Conservation (phyloP, 2,113 vertebrate species). For the Pristiophorus japonicus region DNA sequence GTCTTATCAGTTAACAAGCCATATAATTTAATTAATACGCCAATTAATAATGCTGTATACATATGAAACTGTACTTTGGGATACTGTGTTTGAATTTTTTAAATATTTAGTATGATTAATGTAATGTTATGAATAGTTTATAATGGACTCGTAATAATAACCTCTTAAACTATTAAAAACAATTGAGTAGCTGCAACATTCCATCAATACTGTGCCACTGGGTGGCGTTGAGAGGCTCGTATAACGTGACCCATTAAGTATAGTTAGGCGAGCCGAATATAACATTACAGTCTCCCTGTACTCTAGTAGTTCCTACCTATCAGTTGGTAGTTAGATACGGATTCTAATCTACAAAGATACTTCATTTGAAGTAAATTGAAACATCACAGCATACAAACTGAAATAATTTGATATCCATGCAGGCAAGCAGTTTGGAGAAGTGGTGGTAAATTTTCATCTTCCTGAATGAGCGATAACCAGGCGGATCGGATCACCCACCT, state of each 20-base stretch:
- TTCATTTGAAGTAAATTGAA: background rate
- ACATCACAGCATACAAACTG: background rate
- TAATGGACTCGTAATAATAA: background rate
- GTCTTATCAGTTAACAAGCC: background rate
- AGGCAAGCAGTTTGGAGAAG: background rate
- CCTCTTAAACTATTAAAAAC: background rate
- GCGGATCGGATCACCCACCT: background rate
- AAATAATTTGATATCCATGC: background rate
- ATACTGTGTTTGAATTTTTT: background rate
- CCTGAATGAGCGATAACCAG: too few species aligned
- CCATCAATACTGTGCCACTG: background rate
- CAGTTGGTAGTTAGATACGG: background rate
- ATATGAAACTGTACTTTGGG: background rate
- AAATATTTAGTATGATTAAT: background rate
- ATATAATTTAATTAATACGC: background rate
- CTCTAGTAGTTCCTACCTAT: background rate
- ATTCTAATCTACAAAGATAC: background rate
- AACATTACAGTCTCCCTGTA: background rate
- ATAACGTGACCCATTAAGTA: background rate
- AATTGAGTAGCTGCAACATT: background rate
- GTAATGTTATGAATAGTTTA: background rate
- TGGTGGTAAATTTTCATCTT: background rate
- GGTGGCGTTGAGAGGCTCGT: background rate
- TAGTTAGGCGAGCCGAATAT: background rate
- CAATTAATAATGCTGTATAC: background rate